Evolutionary conservation across 2,888 invertebrate species (phyloP).

Genomic region (Rotaria sp.): DNA sequence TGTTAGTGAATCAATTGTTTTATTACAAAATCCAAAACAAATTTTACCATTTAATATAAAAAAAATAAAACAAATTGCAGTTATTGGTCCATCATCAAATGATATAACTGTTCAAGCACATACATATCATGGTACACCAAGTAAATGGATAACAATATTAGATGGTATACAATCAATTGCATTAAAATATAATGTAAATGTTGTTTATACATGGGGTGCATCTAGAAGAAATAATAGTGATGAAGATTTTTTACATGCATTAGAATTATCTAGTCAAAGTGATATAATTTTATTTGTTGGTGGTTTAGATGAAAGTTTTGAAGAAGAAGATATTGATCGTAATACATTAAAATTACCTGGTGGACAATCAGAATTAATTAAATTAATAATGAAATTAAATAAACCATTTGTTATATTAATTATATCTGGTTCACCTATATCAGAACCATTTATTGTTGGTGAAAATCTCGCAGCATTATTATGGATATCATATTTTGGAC

Average conservation of each 20-base stretch:
- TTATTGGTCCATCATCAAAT: conserved; percentile 17
- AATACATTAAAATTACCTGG: conserved; percentile 8
- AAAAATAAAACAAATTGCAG: conserved; percentile 9
- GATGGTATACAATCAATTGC: conserved; percentile 21
- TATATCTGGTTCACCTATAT: conserved; percentile 25
- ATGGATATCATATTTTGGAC: conserved; percentile 22
- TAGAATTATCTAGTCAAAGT: neutral
- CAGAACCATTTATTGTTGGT: neutral
- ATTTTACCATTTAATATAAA: conserved; percentile 3
- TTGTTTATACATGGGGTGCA: conserved; percentile 12
- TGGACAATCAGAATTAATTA: conserved; percentile 1
- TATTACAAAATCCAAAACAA: conserved; percentile 13
- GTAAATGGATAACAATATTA: conserved; percentile 26
- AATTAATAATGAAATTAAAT: neutral
- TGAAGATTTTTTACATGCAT: neutral
- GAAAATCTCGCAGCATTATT: neutral
- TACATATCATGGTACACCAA: conserved; percentile 27
- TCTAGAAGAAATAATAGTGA: neutral
- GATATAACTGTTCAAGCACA: conserved; percentile 28
- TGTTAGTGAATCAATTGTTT: neutral
- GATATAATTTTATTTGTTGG: conserved; percentile 23
- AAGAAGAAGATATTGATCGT: conserved; percentile 26
- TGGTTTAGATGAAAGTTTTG: conserved; percentile 20
- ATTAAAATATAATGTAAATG: neutral
- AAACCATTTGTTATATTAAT: conserved; percentile 24